A percentile compares a stretch with the other conserved stretches of the same genome.
These are phyloP conservation scores for Nyctereutes procyonoides DNA, from an alignment of 2,113 vertebrate species.

Conservation along the genomic window DNA sequence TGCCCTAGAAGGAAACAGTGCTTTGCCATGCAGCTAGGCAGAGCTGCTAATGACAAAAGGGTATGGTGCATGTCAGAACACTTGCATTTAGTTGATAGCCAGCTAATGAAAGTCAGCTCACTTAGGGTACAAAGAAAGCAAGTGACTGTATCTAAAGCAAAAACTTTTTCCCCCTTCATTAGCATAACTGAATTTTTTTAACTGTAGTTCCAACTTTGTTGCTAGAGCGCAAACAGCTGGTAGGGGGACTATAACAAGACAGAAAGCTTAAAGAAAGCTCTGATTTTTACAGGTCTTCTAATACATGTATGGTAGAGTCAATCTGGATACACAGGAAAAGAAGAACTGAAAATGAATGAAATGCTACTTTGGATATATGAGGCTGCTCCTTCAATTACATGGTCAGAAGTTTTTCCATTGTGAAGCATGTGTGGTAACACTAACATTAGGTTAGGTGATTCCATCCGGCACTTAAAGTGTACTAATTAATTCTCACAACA, in stretches of 20 bases:
- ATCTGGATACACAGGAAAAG: conserved; percentile 73
- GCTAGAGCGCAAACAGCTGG: conserved; percentile 79
- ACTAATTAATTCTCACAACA: neutral
- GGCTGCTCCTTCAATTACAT: neutral
- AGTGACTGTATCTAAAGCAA: neutral
- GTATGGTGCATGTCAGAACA: neutral
- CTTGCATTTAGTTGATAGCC: neutral
- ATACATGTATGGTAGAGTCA: conserved; percentile 74
- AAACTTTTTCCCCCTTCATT: neutral
- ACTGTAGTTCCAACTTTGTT: conserved; percentile 62
- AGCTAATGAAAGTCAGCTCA: neutral
- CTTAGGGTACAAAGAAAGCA: conserved; percentile 9
- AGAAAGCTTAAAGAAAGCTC: conserved; percentile 77
- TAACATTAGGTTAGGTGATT: neutral
- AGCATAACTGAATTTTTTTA: conserved; percentile 43
- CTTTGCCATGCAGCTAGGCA: neutral
- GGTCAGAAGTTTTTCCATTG: neutral
- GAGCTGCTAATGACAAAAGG: neutral
- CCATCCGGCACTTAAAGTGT: neutral
- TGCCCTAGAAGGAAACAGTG: neutral
- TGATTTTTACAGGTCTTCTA: conserved; percentile 78
- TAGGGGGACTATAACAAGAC: conserved; percentile 67
- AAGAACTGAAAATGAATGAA: conserved; percentile 65
- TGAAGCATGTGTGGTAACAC: neutral
- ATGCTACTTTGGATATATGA: conserved; percentile 2